Evolutionary conservation across 2,888 invertebrate genomes (phyloP), one percentile per base, ranked within the genome.

Genomic region (Clusia tigrina): DNA sequence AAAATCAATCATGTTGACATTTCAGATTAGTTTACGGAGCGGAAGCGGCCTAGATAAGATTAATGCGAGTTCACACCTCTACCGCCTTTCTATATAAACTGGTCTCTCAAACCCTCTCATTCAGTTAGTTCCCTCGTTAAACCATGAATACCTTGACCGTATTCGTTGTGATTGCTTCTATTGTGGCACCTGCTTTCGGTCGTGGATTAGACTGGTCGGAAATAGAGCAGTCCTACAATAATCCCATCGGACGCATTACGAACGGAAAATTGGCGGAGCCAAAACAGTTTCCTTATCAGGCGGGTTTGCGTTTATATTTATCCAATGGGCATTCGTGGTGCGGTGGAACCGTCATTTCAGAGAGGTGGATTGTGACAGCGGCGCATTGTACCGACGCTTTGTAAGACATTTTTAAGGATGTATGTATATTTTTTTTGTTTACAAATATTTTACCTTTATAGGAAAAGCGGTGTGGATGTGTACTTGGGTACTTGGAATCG

Each of bases 261-360:
- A 69, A 69, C 6, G 82, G 82, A 6, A 17, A 68, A 10, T 37
- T 64, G 12, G 81, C 81, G 1, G 22, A 5, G 5, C 74, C 70
- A 20, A 72, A 71, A n/a, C 78, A 81, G 55, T 79, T 79, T 59
- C 78, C 80, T 38, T 76, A 81, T 64, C 81, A 81, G 67, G 78
- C 62, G 26, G 83, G 81, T 23, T 66, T 82, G 3, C 5, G 70
- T 60, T 64, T 82, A 2, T 62, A 70, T 46, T 22, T 74, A 1
- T 0, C 20, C 0, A 65, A 68, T 1, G 70, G 71, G 1, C 68
- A 68, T 18, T 74, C 72, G 26, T 81, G 78, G 78, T 82, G 82
- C 54, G 82, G 82, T 25, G 83, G 81, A 52, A 73, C 76, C 56
- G 20, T 83, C 53, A 76, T 82, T 58, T 78, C 79, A 1, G 20